Evolutionary conservation across 2,888 invertebrate species (phyloP).

Genomic region (Oligia strigilis): DNA sequence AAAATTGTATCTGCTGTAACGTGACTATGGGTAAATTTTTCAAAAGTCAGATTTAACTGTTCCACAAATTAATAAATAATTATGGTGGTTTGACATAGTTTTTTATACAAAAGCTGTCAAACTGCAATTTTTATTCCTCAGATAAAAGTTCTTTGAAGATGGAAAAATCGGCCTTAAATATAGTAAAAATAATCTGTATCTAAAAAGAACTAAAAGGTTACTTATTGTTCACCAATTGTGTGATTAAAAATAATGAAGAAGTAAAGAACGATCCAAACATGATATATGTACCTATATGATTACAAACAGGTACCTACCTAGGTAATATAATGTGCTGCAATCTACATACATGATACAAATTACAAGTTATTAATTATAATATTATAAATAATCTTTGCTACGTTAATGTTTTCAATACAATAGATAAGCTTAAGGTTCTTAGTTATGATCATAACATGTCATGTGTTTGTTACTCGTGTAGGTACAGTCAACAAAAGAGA

Average conservation of each 20-base stretch:
- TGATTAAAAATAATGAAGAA: neutral
- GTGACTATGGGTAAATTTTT: neutral
- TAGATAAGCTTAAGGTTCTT: neutral
- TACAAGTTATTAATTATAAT: slow-evolving; percentile 25
- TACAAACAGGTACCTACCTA: neutral
- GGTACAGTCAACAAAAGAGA: too few species aligned
- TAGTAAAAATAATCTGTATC: neutral
- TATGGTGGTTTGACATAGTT: neutral
- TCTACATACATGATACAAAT: slow-evolving; percentile 6
- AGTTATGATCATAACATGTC: neutral
- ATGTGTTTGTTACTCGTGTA: too few species aligned
- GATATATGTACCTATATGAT: too few species aligned
- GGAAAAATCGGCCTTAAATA: neutral
- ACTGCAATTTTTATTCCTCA: neutral
- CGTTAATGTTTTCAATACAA: slow-evolving; percentile 13
- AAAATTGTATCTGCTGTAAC: neutral
- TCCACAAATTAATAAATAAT: neutral
- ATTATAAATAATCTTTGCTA: slow-evolving; percentile 18
- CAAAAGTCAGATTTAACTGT: neutral
- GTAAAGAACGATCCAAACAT: neutral
- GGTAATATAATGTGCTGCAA: neutral
- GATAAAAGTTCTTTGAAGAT: neutral
- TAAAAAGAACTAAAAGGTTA: neutral
- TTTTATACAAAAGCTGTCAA: neutral
- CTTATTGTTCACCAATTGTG: neutral